Evolutionary conservation across 2,888 invertebrate genomes (phyloP), one percentile per base, ranked within the genome.

Genomic region (Lycaena phlaeas): DNA sequence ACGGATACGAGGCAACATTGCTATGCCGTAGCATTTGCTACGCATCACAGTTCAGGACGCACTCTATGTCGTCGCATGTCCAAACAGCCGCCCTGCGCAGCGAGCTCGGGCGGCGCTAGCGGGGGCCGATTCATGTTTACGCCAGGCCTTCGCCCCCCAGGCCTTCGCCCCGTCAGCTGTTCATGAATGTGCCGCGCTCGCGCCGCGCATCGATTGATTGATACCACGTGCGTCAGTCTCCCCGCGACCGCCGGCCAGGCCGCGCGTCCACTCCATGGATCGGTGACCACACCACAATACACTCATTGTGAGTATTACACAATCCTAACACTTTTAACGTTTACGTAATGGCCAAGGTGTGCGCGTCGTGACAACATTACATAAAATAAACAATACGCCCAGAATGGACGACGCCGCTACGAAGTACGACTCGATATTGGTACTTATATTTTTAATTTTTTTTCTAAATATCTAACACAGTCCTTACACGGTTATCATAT

Each of bases 121-220:
- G 50, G 60, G 53, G 53, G 58, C 65, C 76, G 71, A 82, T 82
- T 82, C 82, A 82, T 82, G 82, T 75, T 81, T 79, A 79, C 78
- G 68, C n/a, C n/a, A n/a, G n/a, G n/a, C n/a, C n/a, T n/a, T n/a
- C n/a, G 68, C 66, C 68, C 66, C 66, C 9, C 22, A 22, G 22
- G 7, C 9, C 7, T 3, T 22, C 22, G 22, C 68, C 66, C 67
- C 75, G 82, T 81, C 82, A 82, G 82, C 82, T 82, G 82, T 81
- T 82, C 69, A 73, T 79, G 79, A 81, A 79, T 79, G 81, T 70
- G 70, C 62, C 72, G 74, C 74, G 74, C 75, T 62, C 69, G 75
- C 76, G 73, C 71, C 56, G 55, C 57, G 59, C 78, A 78, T 78
- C 78, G 78, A 81, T 82, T 79, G 76, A 74, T 74, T 78, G 74